A percentile compares a stretch with the other conserved stretches of the same genome.
phyloP scores from a whole-genome alignment of 2,888 invertebrate species.

The Scelioninae gen. 2 region DNA sequence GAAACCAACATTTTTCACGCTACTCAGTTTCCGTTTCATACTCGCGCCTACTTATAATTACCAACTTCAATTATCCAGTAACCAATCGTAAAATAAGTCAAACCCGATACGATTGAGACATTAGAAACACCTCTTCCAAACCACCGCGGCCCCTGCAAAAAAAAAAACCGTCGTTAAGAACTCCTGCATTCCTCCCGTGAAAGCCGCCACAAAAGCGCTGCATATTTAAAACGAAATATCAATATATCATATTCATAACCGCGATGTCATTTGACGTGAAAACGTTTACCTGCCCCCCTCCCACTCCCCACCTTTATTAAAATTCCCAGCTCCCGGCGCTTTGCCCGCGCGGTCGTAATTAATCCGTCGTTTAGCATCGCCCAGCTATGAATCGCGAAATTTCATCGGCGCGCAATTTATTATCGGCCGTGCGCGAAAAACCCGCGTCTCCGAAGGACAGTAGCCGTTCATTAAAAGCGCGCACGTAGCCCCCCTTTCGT shows the following conservation, averaged over 20 bases:
- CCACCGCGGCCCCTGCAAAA: too few relatives aligned
- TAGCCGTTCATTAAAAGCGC: constrained; percentile 70
- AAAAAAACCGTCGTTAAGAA: too few relatives aligned
- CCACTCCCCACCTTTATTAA: constrained; percentile 17
- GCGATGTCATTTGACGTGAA: constrained; percentile 33
- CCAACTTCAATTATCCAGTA: too few relatives aligned
- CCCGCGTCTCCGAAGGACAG: constrained; percentile 62
- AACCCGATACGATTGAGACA: too few relatives aligned
- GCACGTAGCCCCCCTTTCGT: constrained; percentile 65
- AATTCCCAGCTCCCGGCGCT: constrained; percentile 17
- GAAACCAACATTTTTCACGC: too few relatives aligned
- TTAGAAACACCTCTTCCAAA: too few relatives aligned
- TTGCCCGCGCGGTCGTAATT: constrained; percentile 38
- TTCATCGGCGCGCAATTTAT: constrained; percentile 49
- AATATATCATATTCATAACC: constrained; percentile 26
- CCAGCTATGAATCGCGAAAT: constrained; percentile 50
- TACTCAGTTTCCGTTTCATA: too few relatives aligned
- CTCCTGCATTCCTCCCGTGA: too few relatives aligned
- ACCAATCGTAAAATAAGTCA: too few relatives aligned
- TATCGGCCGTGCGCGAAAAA: constrained; percentile 31
- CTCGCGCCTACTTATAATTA: too few relatives aligned
- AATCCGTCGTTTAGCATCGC: constrained; percentile 50
- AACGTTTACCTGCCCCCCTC: constrained; percentile 3
- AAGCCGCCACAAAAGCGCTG: too few relatives aligned
- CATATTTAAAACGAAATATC: constrained; percentile 3